These are phyloP conservation scores for Oncorhynchus clarkii DNA, from an alignment of 2,113 vertebrate species.

Conservation along the genomic window DNA sequence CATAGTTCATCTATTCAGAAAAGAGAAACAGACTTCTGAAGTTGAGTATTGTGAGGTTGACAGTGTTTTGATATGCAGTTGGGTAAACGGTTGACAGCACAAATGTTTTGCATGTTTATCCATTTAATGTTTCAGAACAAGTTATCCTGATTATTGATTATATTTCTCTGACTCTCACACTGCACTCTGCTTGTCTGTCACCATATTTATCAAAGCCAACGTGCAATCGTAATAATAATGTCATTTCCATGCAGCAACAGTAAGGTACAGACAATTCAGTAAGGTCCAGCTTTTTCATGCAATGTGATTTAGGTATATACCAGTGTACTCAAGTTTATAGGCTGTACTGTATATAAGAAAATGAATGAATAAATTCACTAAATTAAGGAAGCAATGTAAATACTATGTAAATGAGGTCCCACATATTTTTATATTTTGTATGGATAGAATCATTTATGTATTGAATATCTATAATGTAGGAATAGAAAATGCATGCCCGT, in stretches of 20 bases:
- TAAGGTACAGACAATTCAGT: constrained; percentile 47
- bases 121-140: constrained; percentile 43
- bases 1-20: constrained; percentile 29
- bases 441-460: constrained; percentile 86
- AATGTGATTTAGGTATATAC: constrained; percentile 56
- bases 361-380: constrained; percentile 74
- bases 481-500: constrained; percentile 79
- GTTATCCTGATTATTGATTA: constrained; percentile 71
- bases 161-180: constrained; percentile 65
- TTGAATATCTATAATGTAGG: constrained; percentile 75
- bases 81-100: constrained; percentile 54
- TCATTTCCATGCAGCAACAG: constrained; percentile 46
- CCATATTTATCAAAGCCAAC: constrained; percentile 42
- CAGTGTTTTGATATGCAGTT: constrained; percentile 59
- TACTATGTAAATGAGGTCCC: constrained; percentile 96
- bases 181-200: constrained; percentile 60
- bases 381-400: constrained; percentile 84
- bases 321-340: constrained; percentile 61
- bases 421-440: constrained; percentile 97
- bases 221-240: constrained; percentile 55
- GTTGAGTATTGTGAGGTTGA: constrained; percentile 57
- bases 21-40: constrained; percentile 36
- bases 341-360: constrained; percentile 79
- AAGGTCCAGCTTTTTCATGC: constrained; percentile 55
- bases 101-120: constrained; percentile 65